Evolutionary conservation across 64 coral and sea anemone genomes (phyloP).

Genomic region (Actinia equina): DNA sequence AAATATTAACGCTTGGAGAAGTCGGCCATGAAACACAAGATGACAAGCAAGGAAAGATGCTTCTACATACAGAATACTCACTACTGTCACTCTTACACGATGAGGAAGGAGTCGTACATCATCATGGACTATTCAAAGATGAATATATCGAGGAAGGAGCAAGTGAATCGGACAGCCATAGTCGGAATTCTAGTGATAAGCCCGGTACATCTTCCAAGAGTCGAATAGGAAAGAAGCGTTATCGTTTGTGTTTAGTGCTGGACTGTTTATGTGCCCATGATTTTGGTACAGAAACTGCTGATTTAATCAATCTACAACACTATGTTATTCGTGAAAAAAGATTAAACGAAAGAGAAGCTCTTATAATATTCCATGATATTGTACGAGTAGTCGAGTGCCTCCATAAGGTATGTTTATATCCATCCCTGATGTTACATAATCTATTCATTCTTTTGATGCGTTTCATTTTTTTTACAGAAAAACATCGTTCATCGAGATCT

Average conservation of each 20-base stretch:
- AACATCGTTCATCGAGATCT: constrained; percentile 99
- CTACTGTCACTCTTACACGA: constrained; percentile 85
- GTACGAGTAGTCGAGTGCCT: constrained; percentile 95
- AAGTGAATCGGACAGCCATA: constrained; percentile 2
- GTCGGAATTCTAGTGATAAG: not conserved
- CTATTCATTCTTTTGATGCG: not conserved
- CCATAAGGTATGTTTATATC: constrained; percentile 61
- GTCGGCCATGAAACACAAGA: constrained; percentile 89
- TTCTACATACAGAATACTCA: constrained; percentile 94
- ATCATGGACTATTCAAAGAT: constrained; percentile 96
- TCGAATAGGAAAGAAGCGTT: constrained; percentile 48
- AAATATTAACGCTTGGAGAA: constrained; percentile 90
- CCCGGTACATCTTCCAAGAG: constrained; percentile 2
- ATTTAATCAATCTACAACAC: constrained; percentile 97
- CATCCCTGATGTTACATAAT: not conserved
- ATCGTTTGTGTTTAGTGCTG: constrained; percentile 90
- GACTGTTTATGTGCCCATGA: constrained; percentile 97
- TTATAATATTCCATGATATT: constrained; percentile 96
- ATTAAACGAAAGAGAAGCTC: constrained; percentile 87
- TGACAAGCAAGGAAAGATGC: constrained; percentile 97
- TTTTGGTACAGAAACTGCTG: constrained; percentile 76
- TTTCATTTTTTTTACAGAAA: constrained; percentile 62
- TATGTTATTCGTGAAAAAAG: constrained; percentile 98
- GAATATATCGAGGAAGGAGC: constrained; percentile 84
- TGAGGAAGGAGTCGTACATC: constrained; percentile 95